Evolutionary conservation across 2,888 invertebrate species (phyloP), one percentile per base, ranked within the genome.

Genomic region (Galeruca laticollis): DNA sequence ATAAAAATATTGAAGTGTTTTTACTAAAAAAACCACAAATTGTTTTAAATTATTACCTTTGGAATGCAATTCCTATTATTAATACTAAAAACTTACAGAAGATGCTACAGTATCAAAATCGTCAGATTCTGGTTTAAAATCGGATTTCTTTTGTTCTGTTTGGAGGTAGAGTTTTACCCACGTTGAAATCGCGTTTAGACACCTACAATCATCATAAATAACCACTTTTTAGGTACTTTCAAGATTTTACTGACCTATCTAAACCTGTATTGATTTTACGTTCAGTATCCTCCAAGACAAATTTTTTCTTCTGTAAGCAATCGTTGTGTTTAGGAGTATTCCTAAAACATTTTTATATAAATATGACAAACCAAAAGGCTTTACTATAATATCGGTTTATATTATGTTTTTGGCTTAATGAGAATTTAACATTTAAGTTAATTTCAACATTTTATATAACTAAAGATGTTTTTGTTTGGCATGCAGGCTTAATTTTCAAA

Each of bases 101-200:
- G 97, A 95, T 2, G 94, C 92, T 37, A 95, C 87, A 0, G 95
- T 95, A 81, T 98, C 94, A 71, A 87, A 84, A 52, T 93, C 91
- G 82, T 95, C 94, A 0, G 92, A 92, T 80, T 96, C 96, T 0
- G 95, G 95, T 79, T 93, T 94, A 81, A 94, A 99, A 86, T 99
- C 99, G 0, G 93, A 94, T 85, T 97, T 98, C 86, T 94, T 96
- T 86, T 99, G 99, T 83, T 99, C 98, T 0, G 91, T 91, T 84
- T 95, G 94, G 20, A 99, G 87, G 79, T 97, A 93, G 66, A 94
- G 88, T 84, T 94, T 94, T 0, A 97, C 94, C 95, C 97, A 99
- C 60, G 95, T 94, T 70, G 95, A 91, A 26, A 98, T 91, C 0
- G 97, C 94, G 73, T 93, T 92, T 65, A 99, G 88, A 2, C 96